Base-by-base conservation (phyloP, 2,888 invertebrate genomes). In the Colostygia pectinataria region DNA sequence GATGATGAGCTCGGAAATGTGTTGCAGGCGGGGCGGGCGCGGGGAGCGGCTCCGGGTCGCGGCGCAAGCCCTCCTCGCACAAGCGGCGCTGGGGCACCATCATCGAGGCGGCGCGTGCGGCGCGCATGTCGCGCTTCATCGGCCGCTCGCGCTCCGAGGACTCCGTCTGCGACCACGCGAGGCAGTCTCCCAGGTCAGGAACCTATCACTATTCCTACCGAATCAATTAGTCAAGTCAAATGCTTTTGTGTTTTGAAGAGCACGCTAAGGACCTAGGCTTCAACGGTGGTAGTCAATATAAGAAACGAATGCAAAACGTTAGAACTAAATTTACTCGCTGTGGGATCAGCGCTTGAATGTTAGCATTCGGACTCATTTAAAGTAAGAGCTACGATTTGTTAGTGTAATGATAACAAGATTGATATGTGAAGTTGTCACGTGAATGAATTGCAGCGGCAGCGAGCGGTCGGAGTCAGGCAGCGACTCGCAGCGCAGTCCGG, bases 21-120 rank as follows among this genome's bases (percentile, higher is more conserved):
- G n/a, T n/a, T 9, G 20, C 34, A 50, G 43, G 43, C 2, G 50
- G 50, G 9, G 39, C 39, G 2, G 49, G 49, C 12, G 18, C 6
- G 14, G 40, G 18, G 3, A 10, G 4, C 9, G 23, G 45, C 23
- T 9, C 25, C 1, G 8, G 20, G 7, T n/a, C 45, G 33, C 73
- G 71, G 40, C 83, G 85, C 71, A 81, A 80, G 71, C 77, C 79
- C 42, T 84, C 92, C 18, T 91, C 93, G 5, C 94, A 95, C 80
- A 95, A 95, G 80, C 93, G 95, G 24, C 92, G 94, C 66, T 95
- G 95, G 95, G 95, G 95, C 53, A 96, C 96, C 28, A 90, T 97
- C 53, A 96, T 97, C 74, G 96, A 97, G 76, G 96, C 97, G 33
- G 96, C 97, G 29, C 95, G 95, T 71, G 93, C 94, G 53, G 96